Evolutionary conservation across 2,888 invertebrate species (phyloP).

Genomic region (Dastarcus helophoroides): DNA sequence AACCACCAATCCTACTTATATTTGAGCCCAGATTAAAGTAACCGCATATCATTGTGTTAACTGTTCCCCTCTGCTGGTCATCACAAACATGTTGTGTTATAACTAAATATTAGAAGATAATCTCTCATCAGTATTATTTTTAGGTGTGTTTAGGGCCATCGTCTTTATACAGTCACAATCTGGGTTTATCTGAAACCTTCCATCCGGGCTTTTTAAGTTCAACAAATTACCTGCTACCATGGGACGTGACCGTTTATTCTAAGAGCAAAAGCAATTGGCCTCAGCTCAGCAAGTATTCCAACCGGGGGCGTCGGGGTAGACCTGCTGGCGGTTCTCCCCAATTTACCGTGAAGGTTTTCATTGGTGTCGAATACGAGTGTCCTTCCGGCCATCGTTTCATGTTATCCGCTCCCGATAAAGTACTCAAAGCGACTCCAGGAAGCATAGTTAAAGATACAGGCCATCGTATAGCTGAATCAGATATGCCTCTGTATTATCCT

Average conservation of each 20-base stretch:
- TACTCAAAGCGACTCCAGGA: conserved; percentile 60
- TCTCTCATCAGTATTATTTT: no score
- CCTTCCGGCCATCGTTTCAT: conserved; percentile 94
- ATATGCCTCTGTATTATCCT: conserved; percentile 81
- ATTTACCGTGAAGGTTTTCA: conserved; percentile 78
- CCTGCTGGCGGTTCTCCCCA: conserved; percentile 37
- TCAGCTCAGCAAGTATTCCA: conserved; percentile 29
- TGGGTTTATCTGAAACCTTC: conserved; percentile 69
- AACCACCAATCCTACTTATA: no score
- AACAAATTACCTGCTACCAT: conserved; percentile 84
- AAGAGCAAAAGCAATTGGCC: conserved; percentile 24
- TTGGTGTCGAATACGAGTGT: conserved; percentile 96
- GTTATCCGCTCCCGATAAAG: conserved; percentile 75
- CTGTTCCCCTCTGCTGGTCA: no score
- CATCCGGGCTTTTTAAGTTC: conserved; percentile 85
- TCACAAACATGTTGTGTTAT: no score
- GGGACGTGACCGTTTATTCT: conserved; percentile 70
- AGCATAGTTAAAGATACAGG: conserved; percentile 70
- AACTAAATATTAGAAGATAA: no score
- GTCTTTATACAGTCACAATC: conserved; percentile 78
- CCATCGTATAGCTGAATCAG: conserved; percentile 69
- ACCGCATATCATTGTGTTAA: no score
- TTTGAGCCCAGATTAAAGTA: no score
- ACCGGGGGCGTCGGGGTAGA: conserved; percentile 29
- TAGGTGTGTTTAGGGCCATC: conserved; percentile 85